These are phyloP conservation scores for Pachypanchax playfairii DNA, from an alignment of 2,113 vertebrate species.

Conservation along the genomic window DNA sequence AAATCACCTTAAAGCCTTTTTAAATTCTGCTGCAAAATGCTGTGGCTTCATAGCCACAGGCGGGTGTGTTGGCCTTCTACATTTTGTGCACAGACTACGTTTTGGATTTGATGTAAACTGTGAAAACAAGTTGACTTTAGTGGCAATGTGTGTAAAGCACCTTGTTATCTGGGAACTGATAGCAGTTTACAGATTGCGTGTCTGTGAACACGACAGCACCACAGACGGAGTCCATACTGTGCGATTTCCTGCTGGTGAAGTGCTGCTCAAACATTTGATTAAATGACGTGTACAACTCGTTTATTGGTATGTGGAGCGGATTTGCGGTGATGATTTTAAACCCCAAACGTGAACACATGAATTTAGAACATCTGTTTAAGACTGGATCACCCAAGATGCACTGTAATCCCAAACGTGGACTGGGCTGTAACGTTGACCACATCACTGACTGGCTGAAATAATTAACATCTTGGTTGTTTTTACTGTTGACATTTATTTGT, in stretches of 20 bases:
- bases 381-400: not conserved
- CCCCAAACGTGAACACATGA: not conserved
- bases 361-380: not conserved
- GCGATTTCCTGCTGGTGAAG: not conserved
- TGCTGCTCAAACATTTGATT: not conserved
- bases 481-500: not conserved
- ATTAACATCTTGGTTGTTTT: constrained; percentile 10
- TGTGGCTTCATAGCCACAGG: not conserved
- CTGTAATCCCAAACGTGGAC: not conserved
- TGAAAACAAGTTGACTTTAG: not conserved
- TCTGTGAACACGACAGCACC: not conserved
- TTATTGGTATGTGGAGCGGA: not conserved
- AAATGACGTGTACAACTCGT: not conserved
- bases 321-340: not conserved
- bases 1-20: not conserved
- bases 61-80: not conserved
- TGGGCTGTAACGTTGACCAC: not conserved
- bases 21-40: not conserved
- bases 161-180: not conserved
- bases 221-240: not conserved
- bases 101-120: not conserved
- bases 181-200: not conserved
- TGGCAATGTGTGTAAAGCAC: not conserved
- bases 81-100: not conserved
- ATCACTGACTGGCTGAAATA: not conserved